Evolutionary conservation across 2,797 vertebrate species (phyloP).

Genomic region (Myoxocephalus aenaeus): DNA sequence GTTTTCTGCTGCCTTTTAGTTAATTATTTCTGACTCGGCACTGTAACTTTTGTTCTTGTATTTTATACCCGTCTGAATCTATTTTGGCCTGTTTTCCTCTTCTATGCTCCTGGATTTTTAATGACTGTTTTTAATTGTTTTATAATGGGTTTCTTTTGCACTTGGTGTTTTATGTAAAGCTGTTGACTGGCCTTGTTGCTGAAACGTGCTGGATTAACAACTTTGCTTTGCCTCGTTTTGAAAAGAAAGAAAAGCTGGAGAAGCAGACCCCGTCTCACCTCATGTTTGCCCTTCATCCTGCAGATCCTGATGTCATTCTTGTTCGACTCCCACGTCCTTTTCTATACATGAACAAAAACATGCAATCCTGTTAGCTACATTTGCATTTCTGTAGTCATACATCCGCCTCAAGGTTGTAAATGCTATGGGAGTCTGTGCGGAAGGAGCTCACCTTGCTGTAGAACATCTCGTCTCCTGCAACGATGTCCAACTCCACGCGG

Average conservation of each 20-base stretch:
- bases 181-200: neutral
- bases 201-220: neutral
- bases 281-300: slow-evolving; percentile 96
- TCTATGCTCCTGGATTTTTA: neutral
- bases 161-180: neutral
- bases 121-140: neutral
- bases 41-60: neutral
- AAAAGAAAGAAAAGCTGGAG: neutral
- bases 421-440: neutral
- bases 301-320: slow-evolving; percentile 96
- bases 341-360: slow-evolving; percentile 76
- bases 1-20: neutral
- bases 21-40: neutral
- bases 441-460: slow-evolving; percentile 90
- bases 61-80: neutral
- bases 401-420: slow-evolving; percentile 13
- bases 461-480: slow-evolving; percentile 88
- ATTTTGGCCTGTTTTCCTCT: neutral
- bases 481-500: slow-evolving; percentile 91
- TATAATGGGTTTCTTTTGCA: neutral
- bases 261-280: slow-evolving; percentile 79
- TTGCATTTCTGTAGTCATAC: slow-evolving; percentile 5
- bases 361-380: slow-evolving; percentile 17
- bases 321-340: slow-evolving; percentile 94
- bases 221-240: neutral